phyloP scores from a whole-genome alignment of 92 coral and sea anemone genomes.

The Virgularia gustaviana region DNA sequence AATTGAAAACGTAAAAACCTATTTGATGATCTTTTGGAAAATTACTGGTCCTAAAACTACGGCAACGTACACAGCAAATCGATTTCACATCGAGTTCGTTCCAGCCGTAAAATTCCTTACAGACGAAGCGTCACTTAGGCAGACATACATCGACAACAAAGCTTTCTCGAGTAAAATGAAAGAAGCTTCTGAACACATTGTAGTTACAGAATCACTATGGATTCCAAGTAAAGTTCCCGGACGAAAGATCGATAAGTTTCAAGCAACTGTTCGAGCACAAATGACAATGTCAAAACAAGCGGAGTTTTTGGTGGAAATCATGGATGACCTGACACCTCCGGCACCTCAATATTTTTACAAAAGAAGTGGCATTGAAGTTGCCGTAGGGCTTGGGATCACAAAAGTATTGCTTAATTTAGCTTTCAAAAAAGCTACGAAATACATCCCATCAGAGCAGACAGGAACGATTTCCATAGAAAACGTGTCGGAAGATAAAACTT shows the following conservation, averaged over 20 bases:
- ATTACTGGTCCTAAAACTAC: conserved; percentile 12
- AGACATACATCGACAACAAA: conserved; percentile 10
- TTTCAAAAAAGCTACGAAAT: conserved; percentile 24
- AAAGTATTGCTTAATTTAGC: conserved; percentile 28
- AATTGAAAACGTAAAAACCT: conserved; percentile 23
- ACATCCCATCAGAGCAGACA: conserved; percentile 36
- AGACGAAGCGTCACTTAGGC: conserved; percentile 5
- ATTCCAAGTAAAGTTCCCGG: not conserved
- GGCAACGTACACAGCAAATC: conserved; percentile 11
- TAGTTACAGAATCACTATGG: not conserved
- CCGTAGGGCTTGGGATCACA: conserved; percentile 23
- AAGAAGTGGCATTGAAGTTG: conserved; percentile 20
- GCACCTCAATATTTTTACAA: conserved; percentile 13
- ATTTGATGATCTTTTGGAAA: conserved; percentile 38
- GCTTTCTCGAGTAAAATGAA: conserved; percentile 16
- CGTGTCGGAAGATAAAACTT: conserved; percentile 11
- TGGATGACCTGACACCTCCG: conserved; percentile 28
- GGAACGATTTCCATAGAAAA: conserved; percentile 37
- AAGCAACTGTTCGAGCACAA: conserved; percentile 28
- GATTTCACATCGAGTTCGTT: conserved; percentile 19
- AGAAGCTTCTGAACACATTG: conserved; percentile 31
- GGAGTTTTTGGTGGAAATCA: conserved; percentile 33
- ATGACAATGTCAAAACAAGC: conserved; percentile 39
- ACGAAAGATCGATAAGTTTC: conserved; percentile 10
- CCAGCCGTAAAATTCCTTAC: not conserved